Percentiles rank a stretch among this genome's conserved stretches.
These are phyloP conservation scores for Hippolais icterina DNA, from an alignment of 2,113 vertebrate species.

Conservation along the genomic window DNA sequence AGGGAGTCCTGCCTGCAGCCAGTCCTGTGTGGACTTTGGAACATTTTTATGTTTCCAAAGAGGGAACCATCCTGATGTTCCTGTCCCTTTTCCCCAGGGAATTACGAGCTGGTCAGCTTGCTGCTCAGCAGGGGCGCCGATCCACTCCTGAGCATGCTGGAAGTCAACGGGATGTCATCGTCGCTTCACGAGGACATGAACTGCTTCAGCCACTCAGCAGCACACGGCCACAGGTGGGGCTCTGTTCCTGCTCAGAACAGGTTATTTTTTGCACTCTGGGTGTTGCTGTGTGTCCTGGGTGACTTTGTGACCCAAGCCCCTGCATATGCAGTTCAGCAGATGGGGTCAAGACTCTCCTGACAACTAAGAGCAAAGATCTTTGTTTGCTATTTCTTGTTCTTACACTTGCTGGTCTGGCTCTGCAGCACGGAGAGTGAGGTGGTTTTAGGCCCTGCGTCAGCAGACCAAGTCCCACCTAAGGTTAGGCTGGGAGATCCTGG, in stretches of 20 bases:
- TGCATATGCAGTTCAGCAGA: neutral
- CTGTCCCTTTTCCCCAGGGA: constrained; percentile 73
- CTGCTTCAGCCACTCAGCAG: constrained; percentile 95
- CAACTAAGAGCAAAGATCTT: neutral
- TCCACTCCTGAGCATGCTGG: constrained; percentile 85
- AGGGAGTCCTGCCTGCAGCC: neutral
- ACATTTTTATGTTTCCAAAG: neutral
- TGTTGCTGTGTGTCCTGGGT: neutral
- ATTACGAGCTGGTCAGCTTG: constrained; percentile 95
- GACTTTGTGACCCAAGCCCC: neutral
- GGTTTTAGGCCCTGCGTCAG: neutral
- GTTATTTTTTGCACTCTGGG: rapidly evolving
- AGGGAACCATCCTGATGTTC: neutral
- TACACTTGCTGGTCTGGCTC: neutral
- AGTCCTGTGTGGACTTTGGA: neutral
- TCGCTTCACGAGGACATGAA: constrained; percentile 96
- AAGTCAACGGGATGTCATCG: constrained; percentile 84
- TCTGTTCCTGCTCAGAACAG: rapidly evolving
- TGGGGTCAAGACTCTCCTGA: neutral
- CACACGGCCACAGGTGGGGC: constrained; percentile 92
- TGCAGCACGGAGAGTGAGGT: neutral
- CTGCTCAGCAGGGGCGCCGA: constrained; percentile 89
- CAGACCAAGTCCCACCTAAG: neutral
- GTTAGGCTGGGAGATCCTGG: neutral
- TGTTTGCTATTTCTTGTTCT: neutral